Percentiles rank a stretch among this genome's conserved stretches.
Conservation (phyloP, 2,888 invertebrate species). For the Drosophila trichaetosa region DNA sequence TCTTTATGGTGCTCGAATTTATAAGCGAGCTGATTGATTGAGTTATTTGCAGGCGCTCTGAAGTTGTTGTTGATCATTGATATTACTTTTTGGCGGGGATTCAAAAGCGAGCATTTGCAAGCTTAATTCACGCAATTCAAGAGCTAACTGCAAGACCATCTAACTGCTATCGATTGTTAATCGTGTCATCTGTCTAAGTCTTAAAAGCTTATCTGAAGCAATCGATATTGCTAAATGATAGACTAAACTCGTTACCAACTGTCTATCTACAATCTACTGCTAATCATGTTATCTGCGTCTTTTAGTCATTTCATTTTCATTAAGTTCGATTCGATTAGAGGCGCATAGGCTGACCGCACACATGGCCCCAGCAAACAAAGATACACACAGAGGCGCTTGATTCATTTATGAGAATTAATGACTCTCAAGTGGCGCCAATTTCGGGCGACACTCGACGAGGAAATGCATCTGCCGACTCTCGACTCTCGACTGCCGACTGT, state of each 20-base stretch:
- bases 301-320: conserved; percentile 65
- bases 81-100: conserved; percentile 16
- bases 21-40: conserved; percentile 67
- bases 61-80: conserved; percentile 8
- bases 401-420: conserved; percentile 74
- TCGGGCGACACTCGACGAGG: conserved; percentile 36
- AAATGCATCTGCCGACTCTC: conserved; percentile 3
- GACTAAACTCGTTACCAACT: conserved; percentile 1
- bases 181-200: background rate
- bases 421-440: conserved; percentile 73
- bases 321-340: conserved; percentile 68
- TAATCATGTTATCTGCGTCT: conserved; percentile 62
- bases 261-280: conserved; percentile 5
- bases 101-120: conserved; percentile 15
- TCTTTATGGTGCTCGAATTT: conserved; percentile 49
- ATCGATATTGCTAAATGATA: background rate
- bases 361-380: background rate
- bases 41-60: conserved; percentile 55
- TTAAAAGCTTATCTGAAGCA: background rate
- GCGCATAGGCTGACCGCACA: conserved; percentile 2
- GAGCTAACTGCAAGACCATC: background rate
- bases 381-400: conserved; percentile 24
- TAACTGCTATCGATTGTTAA: background rate
- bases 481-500: background rate
- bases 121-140: background rate